Evolutionary conservation across 1,140 invertebrate genomes (phyloP).

Genomic region (Diabrotica undecimpunctata): DNA sequence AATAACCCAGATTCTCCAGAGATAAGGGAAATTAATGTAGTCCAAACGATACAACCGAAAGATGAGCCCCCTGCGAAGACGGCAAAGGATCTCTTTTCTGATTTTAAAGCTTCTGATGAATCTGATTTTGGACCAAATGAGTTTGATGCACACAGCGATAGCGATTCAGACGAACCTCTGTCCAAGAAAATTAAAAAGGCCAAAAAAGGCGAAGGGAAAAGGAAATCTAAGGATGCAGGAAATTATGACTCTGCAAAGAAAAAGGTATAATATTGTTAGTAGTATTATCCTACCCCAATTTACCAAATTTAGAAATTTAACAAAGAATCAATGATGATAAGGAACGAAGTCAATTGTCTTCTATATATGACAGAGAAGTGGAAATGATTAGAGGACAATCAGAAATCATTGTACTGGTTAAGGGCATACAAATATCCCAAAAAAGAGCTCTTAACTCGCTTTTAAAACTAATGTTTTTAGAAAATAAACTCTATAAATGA

Average conservation of each 20-base stretch:
- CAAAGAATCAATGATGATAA: background rate
- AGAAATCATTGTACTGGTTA: no score
- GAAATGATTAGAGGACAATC: no score
- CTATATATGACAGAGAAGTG: no score
- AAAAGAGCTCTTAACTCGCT: no score
- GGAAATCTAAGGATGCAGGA: conserved; percentile 1
- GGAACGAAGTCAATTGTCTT: no score
- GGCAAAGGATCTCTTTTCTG: conserved; percentile 34
- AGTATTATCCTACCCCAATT: background rate
- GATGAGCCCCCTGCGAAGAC: conserved; percentile 27
- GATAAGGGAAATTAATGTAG: conserved; percentile 15
- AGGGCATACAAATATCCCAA: no score
- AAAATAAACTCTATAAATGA: no score
- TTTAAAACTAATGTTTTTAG: no score
- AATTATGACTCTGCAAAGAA: background rate
- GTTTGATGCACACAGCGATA: conserved; percentile 15
- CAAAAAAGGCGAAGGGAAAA: conserved; percentile 19
- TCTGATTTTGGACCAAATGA: conserved; percentile 27
- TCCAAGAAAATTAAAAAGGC: conserved; percentile 29
- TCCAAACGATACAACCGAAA: conserved; percentile 12
- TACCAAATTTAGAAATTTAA: conserved; percentile 15
- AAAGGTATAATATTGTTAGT: background rate
- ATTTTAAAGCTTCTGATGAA: conserved; percentile 30
- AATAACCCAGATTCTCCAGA: conserved; percentile 11
- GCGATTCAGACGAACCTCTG: conserved; percentile 29